Conservation (phyloP, 2,888 invertebrate genomes). For the Brachylomia viminalis region DNA sequence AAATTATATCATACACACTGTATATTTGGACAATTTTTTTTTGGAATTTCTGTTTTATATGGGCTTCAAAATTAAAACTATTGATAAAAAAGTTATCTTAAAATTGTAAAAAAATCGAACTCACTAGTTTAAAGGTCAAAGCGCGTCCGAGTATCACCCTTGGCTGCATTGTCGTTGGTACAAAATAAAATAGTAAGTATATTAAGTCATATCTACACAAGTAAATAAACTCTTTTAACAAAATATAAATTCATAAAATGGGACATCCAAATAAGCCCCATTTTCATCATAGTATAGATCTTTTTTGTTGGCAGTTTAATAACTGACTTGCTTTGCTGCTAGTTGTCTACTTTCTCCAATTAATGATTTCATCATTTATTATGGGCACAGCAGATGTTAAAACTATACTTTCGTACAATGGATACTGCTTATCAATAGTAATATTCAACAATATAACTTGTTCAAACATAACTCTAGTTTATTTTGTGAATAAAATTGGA, state of each 20-base stretch:
- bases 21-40: not conserved
- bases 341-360: slow-evolving; percentile 33
- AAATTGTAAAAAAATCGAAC: slow-evolving; percentile 22
- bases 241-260: not conserved
- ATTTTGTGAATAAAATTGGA: slow-evolving; percentile 3
- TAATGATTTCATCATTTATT: slow-evolving; percentile 19
- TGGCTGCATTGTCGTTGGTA: slow-evolving; percentile 39
- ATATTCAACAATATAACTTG: slow-evolving; percentile 7
- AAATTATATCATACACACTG: not conserved
- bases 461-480: slow-evolving; percentile 2
- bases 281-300: not conserved
- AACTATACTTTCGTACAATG: slow-evolving; percentile 25
- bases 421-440: not conserved
- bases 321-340: slow-evolving; percentile 23
- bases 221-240: not conserved
- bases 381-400: slow-evolving; percentile 10
- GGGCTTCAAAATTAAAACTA: not conserved
- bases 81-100: not conserved
- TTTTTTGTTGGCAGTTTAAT: slow-evolving; percentile 20
- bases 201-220: slow-evolving; percentile 13
- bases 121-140: slow-evolving; percentile 49
- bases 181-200: slow-evolving; percentile 32
- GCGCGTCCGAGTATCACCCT: slow-evolving; percentile 51
- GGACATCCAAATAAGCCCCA: not conserved
- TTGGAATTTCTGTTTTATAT: too few species aligned